Evolutionary conservation across 2,797 vertebrate genomes (phyloP).

Genomic region (Adelosebastes latens): DNA sequence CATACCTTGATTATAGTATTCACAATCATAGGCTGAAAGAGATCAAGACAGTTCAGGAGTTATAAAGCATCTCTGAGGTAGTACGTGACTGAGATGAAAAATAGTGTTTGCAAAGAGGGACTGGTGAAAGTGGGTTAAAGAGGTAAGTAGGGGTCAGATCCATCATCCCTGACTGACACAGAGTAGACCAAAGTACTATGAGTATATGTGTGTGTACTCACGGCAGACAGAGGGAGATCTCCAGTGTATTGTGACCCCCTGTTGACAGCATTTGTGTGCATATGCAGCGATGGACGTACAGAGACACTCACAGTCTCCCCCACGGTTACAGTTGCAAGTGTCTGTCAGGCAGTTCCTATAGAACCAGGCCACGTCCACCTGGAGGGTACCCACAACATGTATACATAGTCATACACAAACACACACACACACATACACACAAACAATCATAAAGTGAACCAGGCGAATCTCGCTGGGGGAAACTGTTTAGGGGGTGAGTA

Average conservation of each 20-base stretch:
- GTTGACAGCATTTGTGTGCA: constrained; percentile 97
- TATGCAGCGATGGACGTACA: constrained; percentile 96
- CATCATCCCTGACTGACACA: not conserved
- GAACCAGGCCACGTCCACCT: constrained; percentile 99
- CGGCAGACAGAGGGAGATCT: constrained; percentile 91
- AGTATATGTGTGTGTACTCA: constrained; percentile 78
- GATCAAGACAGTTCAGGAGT: constrained; percentile 33
- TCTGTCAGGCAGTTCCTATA: constrained; percentile 98
- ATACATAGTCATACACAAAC: constrained; percentile 26
- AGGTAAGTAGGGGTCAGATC: constrained; percentile 12
- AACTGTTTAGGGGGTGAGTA: constrained; percentile 58
- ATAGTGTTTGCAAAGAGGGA: not conserved
- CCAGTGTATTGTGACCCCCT: constrained; percentile 92
- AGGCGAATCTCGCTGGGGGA: constrained; percentile 55
- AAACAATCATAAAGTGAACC: constrained; percentile 35
- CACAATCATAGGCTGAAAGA: constrained; percentile 94
- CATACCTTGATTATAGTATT: constrained; percentile 98
- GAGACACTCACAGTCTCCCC: constrained; percentile 96
- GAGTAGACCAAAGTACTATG: not conserved
- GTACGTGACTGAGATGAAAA: not conserved
- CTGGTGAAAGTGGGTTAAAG: not conserved
- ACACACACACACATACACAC: constrained; percentile 14
- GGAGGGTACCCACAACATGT: constrained; percentile 30
- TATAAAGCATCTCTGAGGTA: constrained; percentile 24
- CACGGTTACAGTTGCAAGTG: constrained; percentile 97